A percentile compares a stretch with the other conserved stretches of the same genome.
Evolutionary conservation across 2,888 invertebrate species (phyloP).

Genomic region (Calameuta pallipes): DNA sequence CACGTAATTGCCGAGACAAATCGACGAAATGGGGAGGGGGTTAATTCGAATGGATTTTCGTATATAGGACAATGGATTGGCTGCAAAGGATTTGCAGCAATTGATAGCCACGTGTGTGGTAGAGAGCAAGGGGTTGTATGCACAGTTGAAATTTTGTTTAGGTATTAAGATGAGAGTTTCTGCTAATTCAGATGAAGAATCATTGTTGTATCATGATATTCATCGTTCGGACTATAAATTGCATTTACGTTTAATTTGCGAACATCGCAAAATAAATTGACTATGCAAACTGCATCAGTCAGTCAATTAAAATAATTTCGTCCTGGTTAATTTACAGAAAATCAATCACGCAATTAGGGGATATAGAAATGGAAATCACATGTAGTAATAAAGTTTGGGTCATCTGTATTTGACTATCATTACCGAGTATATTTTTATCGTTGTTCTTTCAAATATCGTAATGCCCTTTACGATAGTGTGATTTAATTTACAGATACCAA

Average conservation of each 20-base stretch:
- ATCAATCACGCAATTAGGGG: neutral
- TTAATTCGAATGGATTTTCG: constrained; percentile 8
- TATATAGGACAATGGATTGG: constrained; percentile 40
- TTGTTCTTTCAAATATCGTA: neutral
- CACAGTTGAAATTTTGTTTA: neutral
- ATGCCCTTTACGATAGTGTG: neutral
- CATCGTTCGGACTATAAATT: neutral
- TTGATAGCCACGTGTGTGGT: constrained; percentile 45
- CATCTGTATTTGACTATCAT: neutral
- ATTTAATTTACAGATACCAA: constrained; percentile 31
- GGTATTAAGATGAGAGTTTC: neutral
- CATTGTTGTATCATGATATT: neutral
- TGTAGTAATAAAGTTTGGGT: neutral
- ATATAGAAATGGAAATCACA: neutral
- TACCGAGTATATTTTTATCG: neutral
- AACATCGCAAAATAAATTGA: neutral
- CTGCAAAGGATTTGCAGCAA: constrained; percentile 51
- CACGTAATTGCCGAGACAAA: neutral
- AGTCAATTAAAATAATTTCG: neutral
- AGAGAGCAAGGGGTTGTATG: constrained; percentile 28
- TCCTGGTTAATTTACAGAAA: neutral
- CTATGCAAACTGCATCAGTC: neutral
- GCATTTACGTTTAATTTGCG: neutral
- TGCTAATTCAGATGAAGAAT: neutral
- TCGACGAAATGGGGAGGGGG: neutral